Evolutionary conservation across 1,140 invertebrate genomes (phyloP).

Genomic region (Mamestra configurata): DNA sequence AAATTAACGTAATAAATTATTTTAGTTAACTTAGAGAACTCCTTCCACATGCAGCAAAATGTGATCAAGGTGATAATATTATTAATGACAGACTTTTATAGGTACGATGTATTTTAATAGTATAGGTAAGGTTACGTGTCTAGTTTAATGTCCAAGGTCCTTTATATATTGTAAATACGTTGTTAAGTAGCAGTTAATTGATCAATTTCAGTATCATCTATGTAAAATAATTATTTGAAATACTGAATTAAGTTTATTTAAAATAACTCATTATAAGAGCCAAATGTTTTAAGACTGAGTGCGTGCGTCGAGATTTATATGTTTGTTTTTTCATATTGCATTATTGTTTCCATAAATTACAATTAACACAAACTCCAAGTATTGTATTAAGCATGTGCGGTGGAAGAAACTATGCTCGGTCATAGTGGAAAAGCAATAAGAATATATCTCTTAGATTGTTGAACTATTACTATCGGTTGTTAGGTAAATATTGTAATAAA

Average conservation of each 20-base stretch:
- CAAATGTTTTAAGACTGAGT: conserved; percentile 87
- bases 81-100: conserved; percentile 72
- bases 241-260: conserved; percentile 70
- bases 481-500: conserved; percentile 53
- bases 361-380: conserved; percentile 23
- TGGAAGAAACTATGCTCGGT: conserved; percentile 7
- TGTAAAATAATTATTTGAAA: conserved; percentile 51
- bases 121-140: conserved; percentile 56
- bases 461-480: conserved; percentile 31
- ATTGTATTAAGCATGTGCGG: conserved; percentile 14
- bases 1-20: conserved; percentile 69
- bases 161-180: conserved; percentile 67
- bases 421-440: conserved; percentile 25
- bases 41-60: conserved; percentile 79
- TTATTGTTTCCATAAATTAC: conserved; percentile 23
- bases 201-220: conserved; percentile 47
- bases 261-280: conserved; percentile 80
- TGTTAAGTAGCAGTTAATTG: conserved; percentile 50
- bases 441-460: conserved; percentile 40
- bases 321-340: conserved; percentile 28
- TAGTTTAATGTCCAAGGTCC: conserved; percentile 66
- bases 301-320: conserved; percentile 67
- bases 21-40: conserved; percentile 65
- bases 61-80: conserved; percentile 82
- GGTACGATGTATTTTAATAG: conserved; percentile 70